Evolutionary conservation across 2,888 invertebrate species (phyloP), one percentile per base, ranked within the genome.

Genomic region (Epiblema foenella): DNA sequence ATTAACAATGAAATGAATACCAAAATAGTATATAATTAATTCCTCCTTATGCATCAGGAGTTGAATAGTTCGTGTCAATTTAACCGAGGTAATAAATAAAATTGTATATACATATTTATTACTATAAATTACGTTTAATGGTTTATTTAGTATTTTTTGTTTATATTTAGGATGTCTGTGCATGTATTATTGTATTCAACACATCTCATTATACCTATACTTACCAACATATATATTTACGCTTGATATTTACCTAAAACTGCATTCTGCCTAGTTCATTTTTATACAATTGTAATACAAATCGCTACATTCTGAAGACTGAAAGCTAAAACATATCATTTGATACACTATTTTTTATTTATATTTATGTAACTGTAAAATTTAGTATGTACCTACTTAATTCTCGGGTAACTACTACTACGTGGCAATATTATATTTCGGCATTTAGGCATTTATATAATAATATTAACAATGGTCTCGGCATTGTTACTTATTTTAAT

Each of bases 261-360:
- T 46, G 17, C 42, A 58, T 58, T 58, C 42, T 56, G 49, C 18
- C 58, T 58, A 37, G 37, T 58, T 57, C 20, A 29, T 33, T 66
- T 20, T 54, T 72, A 65, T 75, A 74, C 66, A 63, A 67, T 59
- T 63, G 69, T 77, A 75, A 77, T 78, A 77, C 76, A 75, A 79
- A 80, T 81, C 76, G 77, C 82, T 83, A 86, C 81, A 81, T 82
- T 84, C 82, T 84, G 77, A 89, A 89, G 89, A 89, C 89, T 89
- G 89, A 89, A 82, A 79, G 79, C 77, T 84, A 80, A 84, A 84
- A 87, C 89, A 88, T 89, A 89, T 89, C 86, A 88, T 88, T 87
- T 86, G 82, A 80, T 77, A 79, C 78, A 82, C 79, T 82, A 79
- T 79, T 81, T 82, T 79, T 80, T 75, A 77, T 75, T 69, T 73